Conservation (phyloP, 2,797 vertebrate species). For the Squalus acanthias region DNA sequence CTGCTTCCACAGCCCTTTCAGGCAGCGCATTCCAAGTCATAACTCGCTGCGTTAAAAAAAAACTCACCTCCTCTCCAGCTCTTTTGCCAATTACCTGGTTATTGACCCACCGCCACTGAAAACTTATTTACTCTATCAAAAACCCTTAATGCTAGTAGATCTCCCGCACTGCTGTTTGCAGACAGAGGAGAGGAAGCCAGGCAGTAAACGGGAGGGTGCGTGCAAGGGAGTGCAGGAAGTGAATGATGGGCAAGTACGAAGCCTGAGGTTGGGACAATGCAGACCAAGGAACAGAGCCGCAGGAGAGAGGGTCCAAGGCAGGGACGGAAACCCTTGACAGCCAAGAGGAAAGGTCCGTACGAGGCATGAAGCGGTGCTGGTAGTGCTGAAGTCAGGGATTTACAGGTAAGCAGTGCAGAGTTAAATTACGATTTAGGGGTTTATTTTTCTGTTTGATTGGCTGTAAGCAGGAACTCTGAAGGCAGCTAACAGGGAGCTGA, state of each 20-base stretch:
- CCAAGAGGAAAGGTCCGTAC: background rate
- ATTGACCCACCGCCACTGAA: background rate
- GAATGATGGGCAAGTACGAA: background rate
- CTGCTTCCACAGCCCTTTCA: background rate
- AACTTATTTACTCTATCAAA: background rate
- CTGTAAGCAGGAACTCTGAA: background rate
- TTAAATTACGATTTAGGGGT: background rate
- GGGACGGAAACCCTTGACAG: background rate
- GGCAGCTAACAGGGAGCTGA: background rate
- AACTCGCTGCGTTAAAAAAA: background rate
- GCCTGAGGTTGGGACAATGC: background rate
- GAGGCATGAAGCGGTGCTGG: background rate
- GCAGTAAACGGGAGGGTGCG: background rate
- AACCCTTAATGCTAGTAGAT: background rate
- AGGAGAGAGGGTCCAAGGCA: background rate
- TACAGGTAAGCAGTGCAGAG: background rate
- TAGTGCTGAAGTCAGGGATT: background rate
- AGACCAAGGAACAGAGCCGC: background rate
- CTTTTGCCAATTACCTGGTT: background rate
- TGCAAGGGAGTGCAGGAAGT: background rate
- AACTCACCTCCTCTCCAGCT: background rate
- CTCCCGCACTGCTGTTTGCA: background rate
- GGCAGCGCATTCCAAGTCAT: background rate
- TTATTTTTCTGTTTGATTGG: background rate
- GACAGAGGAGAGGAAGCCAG: background rate